Conservation (phyloP, 2,888 invertebrate genomes). For the Hyposoter didymator region DNA sequence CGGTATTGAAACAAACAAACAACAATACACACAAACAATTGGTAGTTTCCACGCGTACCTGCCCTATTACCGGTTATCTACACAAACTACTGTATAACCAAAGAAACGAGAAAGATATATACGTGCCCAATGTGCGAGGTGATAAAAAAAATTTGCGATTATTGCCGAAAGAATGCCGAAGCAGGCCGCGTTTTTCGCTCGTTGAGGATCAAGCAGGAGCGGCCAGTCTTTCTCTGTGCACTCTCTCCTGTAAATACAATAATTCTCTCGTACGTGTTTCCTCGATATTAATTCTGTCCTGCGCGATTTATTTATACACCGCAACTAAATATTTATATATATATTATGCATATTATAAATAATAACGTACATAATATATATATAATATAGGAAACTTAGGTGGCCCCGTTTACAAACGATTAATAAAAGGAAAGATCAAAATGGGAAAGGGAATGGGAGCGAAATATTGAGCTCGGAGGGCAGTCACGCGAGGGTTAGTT, state of each 20-base stretch:
- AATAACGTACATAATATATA: slow-evolving; percentile 6
- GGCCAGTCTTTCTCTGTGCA: slow-evolving; percentile 6
- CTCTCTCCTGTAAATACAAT: slow-evolving; percentile 72
- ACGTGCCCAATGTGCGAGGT: neutral
- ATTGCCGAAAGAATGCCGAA: neutral
- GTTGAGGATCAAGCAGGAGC: neutral
- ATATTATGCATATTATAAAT: neutral
- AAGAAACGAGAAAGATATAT: neutral
- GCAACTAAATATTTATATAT: neutral
- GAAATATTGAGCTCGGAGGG: slow-evolving; percentile 12
- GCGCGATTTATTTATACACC: slow-evolving; percentile 33
- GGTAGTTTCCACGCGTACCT: neutral
- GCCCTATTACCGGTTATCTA: neutral
- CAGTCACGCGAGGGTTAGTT: neutral
- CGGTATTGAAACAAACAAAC: neutral
- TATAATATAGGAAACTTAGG: neutral
- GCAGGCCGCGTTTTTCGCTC: neutral
- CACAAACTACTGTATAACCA: neutral
- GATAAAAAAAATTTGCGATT: neutral
- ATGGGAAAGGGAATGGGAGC: neutral
- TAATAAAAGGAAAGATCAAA: neutral
- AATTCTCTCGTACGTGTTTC: slow-evolving; percentile 56
- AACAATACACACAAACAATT: neutral
- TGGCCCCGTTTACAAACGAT: neutral
- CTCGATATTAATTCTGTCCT: slow-evolving; percentile 64